Evolutionary conservation across 1,140 invertebrate genomes (phyloP).

Genomic region (Zaprionus inermis): DNA sequence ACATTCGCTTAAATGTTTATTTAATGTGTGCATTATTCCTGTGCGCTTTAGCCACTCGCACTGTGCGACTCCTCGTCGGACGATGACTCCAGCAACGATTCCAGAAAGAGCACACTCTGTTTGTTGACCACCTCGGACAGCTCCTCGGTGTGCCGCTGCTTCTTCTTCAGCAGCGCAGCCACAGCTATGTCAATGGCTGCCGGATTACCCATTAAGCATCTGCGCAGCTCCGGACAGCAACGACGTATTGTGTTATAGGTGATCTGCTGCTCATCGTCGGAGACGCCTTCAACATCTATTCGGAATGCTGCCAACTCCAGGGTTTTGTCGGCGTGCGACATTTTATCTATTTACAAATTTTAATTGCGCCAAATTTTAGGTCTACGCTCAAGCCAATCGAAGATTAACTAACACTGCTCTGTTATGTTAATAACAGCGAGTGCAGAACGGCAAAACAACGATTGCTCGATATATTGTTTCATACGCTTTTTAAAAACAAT

Average conservation of each 20-base stretch:
- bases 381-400: background rate
- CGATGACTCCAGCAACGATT: constrained; percentile 41
- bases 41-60: background rate
- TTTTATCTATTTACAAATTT: constrained; percentile 10
- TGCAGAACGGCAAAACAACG: no score
- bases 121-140: constrained; percentile 30
- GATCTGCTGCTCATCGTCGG: constrained; percentile 8
- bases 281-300: constrained; percentile 41
- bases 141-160: background rate
- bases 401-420: background rate
- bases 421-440: constrained; percentile 17
- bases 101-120: constrained; percentile 32
- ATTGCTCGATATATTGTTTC: no score
- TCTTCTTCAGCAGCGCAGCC: constrained; percentile 33
- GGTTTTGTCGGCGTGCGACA: constrained; percentile 55
- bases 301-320: constrained; percentile 62
- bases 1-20: constrained; percentile 15
- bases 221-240: constrained; percentile 34
- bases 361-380: background rate
- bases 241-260: constrained; percentile 15
- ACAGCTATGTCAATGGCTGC: constrained; percentile 33
- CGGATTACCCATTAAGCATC: constrained; percentile 52
- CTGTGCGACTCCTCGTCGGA: constrained; percentile 32
- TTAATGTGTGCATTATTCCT: constrained; percentile 12
- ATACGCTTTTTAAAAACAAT: no score